Percentiles rank a stretch among this genome's conserved stretches.
phyloP scores from a whole-genome alignment of 2,797 vertebrate genomes.

The Neoniphon sammara region DNA sequence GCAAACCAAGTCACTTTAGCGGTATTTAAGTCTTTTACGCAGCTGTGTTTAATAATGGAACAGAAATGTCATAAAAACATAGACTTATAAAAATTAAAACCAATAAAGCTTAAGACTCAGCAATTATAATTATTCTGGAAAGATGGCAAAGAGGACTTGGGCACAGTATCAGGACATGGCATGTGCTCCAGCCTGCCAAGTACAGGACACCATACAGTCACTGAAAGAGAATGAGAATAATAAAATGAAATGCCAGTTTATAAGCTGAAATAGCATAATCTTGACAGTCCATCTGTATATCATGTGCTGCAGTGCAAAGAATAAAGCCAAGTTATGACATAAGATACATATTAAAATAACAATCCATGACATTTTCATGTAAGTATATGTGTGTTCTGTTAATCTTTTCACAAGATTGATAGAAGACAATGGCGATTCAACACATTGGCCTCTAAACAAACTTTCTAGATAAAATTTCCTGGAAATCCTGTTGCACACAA shows the following conservation, averaged over 20 bases:
- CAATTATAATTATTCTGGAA: too few relatives aligned
- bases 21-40: neutral
- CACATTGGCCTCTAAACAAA: too few relatives aligned
- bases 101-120: too few relatives aligned
- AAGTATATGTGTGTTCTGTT: neutral
- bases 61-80: too few relatives aligned
- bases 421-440: neutral
- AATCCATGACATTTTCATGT: neutral
- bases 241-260: neutral
- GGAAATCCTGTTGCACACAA: too few relatives aligned
- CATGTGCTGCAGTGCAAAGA: neutral
- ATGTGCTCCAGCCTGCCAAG: neutral
- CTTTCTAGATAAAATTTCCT: too few relatives aligned
- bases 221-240: neutral
- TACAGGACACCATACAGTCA: too few relatives aligned
- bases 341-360: neutral
- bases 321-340: neutral
- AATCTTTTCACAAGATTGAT: neutral
- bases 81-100: too few relatives aligned
- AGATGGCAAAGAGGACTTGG: too few relatives aligned
- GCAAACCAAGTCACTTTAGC: conserved; percentile 1
- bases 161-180: neutral
- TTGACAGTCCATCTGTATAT: neutral
- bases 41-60: too few relatives aligned
- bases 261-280: neutral